Conservation (phyloP, 1,140 invertebrate genomes). For the Agrypnia vestita region DNA sequence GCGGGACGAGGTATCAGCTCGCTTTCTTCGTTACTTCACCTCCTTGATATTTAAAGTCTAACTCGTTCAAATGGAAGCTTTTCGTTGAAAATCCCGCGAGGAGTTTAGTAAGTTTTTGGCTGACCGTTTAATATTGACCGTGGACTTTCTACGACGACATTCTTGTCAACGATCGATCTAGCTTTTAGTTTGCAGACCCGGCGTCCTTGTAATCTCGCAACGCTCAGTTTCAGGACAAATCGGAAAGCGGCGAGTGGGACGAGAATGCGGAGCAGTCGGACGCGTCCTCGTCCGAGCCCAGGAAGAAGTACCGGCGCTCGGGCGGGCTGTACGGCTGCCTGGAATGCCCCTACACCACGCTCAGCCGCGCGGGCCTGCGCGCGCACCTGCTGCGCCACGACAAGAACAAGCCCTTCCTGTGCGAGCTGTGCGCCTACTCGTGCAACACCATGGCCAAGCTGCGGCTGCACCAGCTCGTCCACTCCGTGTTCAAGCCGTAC, state of each 20-base stretch:
- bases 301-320: neutral
- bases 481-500: slow-evolving; percentile 67
- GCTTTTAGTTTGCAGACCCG: no score
- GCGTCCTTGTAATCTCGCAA: no score
- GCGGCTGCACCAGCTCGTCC: slow-evolving; percentile 61
- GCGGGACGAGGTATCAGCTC: neutral
- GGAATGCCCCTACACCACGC: slow-evolving; percentile 6
- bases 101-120: neutral
- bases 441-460: slow-evolving; percentile 3
- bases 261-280: neutral
- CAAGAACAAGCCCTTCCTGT: slow-evolving; percentile 7
- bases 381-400: neutral
- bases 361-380: neutral
- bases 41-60: neutral
- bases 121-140: no score
- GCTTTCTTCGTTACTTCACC: neutral
- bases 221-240: neutral
- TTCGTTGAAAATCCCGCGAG: neutral
- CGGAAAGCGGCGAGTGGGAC: neutral
- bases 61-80: neutral
- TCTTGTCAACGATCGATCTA: no score
- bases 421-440: slow-evolving; percentile 27
- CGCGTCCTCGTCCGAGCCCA: neutral
- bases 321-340: neutral
- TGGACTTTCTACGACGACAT: no score